These are phyloP conservation scores for Euura lappo DNA, from an alignment of 1,140 invertebrate species.

Conservation along the genomic window DNA sequence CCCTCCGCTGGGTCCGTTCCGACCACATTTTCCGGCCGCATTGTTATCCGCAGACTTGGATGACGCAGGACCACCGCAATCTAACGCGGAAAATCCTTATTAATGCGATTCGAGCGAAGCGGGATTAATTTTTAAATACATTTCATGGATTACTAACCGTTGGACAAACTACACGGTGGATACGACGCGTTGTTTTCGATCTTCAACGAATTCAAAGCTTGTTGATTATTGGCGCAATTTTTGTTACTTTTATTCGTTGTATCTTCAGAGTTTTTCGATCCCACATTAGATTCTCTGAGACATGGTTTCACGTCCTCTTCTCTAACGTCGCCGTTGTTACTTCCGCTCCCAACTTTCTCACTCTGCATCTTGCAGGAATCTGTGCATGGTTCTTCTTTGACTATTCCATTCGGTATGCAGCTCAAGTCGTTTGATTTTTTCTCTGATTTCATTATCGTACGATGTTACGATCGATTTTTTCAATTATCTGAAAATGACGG, in stretches of 20 bases:
- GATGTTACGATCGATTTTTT: neutral
- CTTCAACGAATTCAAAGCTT: conserved; percentile 47
- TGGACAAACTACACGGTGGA: conserved; percentile 31
- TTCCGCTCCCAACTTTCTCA: conserved; percentile 36
- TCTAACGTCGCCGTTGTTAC: conserved; percentile 36
- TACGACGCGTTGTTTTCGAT: conserved; percentile 46
- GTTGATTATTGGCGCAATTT: conserved; percentile 38
- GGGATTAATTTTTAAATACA: neutral
- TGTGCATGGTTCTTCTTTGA: conserved; percentile 48
- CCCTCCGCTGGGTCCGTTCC: conserved; percentile 70
- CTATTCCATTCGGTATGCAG: conserved; percentile 46
- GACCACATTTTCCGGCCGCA: conserved; percentile 80
- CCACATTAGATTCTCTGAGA: conserved; percentile 43
- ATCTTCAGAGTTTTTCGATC: conserved; percentile 41
- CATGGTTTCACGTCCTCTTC: conserved; percentile 48
- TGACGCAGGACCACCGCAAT: conserved; percentile 33
- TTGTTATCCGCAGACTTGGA: conserved; percentile 57
- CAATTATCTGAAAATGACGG: neutral
- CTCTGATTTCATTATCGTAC: conserved; percentile 56
- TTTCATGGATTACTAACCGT: conserved; percentile 21
- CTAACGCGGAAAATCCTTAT: conserved; percentile 25
- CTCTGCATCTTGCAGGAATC: conserved; percentile 56
- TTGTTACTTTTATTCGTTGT: conserved; percentile 43
- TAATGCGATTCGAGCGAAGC: neutral
- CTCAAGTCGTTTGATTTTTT: conserved; percentile 55